Percentiles rank a stretch among this genome's conserved stretches.
phyloP scores from a whole-genome alignment of 1,140 invertebrate species.

The Apis laboriosa region DNA sequence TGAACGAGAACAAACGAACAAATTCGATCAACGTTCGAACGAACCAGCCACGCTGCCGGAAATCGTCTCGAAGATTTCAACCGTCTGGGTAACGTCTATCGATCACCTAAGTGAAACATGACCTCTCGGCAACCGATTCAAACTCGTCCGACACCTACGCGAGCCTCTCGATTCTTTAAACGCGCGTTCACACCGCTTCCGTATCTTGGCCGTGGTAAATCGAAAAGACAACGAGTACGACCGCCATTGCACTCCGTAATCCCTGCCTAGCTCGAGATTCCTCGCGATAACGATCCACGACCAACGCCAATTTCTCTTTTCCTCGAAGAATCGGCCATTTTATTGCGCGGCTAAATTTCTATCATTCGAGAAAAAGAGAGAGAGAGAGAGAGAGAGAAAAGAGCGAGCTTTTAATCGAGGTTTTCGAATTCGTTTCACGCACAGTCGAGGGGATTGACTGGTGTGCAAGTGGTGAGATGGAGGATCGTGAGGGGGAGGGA shows the following conservation, averaged over 20 bases:
- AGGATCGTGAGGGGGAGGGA: not conserved
- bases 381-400: not conserved
- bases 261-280: not conserved
- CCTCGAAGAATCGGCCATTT: not conserved
- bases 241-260: constrained; percentile 38
- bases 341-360: not conserved
- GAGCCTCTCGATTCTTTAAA: constrained; percentile 40
- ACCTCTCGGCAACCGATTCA: constrained; percentile 37
- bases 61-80: constrained; percentile 29
- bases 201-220: constrained; percentile 48
- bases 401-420: not conserved
- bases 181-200: constrained; percentile 50
- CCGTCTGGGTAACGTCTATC: constrained; percentile 39
- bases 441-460: not conserved
- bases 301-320: not conserved
- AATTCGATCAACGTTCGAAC: constrained; percentile 34
- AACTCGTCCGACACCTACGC: constrained; percentile 51
- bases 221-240: constrained; percentile 44
- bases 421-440: not conserved
- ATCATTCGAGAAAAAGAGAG: not conserved
- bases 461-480: not conserved
- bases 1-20: constrained; percentile 46
- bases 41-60: constrained; percentile 39
- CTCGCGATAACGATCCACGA: constrained; percentile 9
- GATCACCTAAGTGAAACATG: constrained; percentile 50